Conservation (phyloP, 2,797 vertebrate species). For the Propithecus deckenii region DNA sequence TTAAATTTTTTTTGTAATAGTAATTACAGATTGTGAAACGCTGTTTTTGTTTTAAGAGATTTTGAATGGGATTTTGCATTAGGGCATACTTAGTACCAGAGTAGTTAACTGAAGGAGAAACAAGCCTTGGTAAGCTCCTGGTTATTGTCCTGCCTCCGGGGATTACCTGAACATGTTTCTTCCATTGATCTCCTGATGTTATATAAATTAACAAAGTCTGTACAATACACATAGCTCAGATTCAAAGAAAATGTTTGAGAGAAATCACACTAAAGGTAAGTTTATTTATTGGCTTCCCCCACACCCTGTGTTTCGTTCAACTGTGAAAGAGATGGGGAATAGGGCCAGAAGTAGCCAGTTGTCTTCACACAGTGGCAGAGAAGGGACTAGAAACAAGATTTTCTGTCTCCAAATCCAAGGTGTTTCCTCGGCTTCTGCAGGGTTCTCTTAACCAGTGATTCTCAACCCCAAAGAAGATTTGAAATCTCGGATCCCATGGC, state of each 20-base stretch:
- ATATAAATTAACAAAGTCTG: conserved; percentile 46
- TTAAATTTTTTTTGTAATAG: neutral
- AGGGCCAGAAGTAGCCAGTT: neutral
- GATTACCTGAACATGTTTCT: conserved; percentile 53
- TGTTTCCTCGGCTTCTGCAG: neutral
- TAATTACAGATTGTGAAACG: conserved; percentile 34
- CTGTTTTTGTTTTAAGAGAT: conserved; percentile 18
- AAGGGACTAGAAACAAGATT: neutral
- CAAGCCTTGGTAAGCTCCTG: conserved; percentile 47
- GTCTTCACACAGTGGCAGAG: neutral
- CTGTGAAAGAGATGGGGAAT: neutral
- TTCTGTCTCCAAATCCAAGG: neutral
- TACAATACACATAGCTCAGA: conserved; percentile 25
- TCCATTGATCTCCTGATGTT: conserved; percentile 28
- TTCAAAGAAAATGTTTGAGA: conserved; percentile 30
- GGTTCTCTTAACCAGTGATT: neutral
- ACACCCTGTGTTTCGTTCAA: neutral
- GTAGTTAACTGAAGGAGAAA: conserved; percentile 26
- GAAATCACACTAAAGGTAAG: neutral
- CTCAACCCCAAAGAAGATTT: neutral
- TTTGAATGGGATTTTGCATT: conserved; percentile 49
- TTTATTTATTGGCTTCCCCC: neutral
- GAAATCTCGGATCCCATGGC: neutral
- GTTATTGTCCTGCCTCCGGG: neutral
- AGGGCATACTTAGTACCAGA: conserved; percentile 42